A percentile compares a stretch with the other conserved stretches of the same genome.
phyloP scores from a whole-genome alignment of 2,888 invertebrate species.

The Leptopilina syphax region DNA sequence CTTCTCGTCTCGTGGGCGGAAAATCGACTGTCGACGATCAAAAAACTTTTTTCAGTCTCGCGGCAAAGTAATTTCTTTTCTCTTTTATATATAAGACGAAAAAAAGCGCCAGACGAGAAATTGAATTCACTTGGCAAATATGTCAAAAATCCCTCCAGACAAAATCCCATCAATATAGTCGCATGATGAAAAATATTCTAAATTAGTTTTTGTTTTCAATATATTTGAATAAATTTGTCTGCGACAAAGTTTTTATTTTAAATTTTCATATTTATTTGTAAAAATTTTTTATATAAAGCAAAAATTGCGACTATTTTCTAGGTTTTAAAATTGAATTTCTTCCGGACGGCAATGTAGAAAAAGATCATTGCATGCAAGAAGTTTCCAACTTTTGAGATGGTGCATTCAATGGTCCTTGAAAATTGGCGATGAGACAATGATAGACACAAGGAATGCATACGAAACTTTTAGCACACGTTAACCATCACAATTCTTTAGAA shows the following conservation, averaged over 20 bases:
- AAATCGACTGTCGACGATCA: constrained; percentile 16
- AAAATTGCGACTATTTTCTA: neutral
- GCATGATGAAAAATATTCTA: neutral
- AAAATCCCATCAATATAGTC: neutral
- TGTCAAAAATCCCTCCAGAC: neutral
- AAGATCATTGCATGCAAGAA: constrained; percentile 17
- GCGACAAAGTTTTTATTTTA: neutral
- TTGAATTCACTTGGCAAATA: neutral
- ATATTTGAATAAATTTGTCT: too few species aligned
- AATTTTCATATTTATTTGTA: neutral
- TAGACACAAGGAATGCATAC: constrained; percentile 19
- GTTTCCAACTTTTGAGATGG: constrained; percentile 29
- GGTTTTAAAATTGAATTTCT: constrained; percentile 22
- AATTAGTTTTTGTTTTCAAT: too few species aligned
- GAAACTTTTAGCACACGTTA: constrained; percentile 7
- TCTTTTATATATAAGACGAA: neutral
- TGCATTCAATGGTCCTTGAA: constrained; percentile 36
- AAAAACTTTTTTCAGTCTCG: constrained; percentile 19
- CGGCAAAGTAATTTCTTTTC: constrained; percentile 1
- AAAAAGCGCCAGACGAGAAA: neutral
- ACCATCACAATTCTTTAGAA: constrained; percentile 2
- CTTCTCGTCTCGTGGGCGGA: neutral
- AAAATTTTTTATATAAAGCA: neutral
- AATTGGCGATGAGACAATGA: constrained; percentile 33
- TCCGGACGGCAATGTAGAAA: neutral